Evolutionary conservation across 2,113 vertebrate species (phyloP).

Genomic region (Sus scrofa): DNA sequence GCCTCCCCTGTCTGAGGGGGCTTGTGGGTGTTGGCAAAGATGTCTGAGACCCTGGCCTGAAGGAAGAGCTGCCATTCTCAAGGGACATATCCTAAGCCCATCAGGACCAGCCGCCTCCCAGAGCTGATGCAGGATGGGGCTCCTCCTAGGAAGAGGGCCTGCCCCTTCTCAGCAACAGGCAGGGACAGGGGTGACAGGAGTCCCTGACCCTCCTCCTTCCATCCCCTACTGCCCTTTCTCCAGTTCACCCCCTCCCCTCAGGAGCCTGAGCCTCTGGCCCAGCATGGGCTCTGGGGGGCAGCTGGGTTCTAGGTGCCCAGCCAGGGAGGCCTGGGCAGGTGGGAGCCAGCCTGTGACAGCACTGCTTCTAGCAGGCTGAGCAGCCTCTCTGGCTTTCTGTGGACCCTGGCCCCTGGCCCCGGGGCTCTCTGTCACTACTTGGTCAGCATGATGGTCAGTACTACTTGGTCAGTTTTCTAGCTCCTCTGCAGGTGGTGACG

Average conservation of each 20-base stretch:
- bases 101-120: background rate
- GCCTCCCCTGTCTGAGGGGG: background rate
- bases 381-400: background rate
- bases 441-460: slow-evolving; percentile 49
- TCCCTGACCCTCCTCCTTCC: background rate
- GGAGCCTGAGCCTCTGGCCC: background rate
- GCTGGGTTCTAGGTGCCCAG: background rate
- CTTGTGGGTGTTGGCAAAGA: background rate
- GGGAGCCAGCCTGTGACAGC: background rate
- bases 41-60: background rate
- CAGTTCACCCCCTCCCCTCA: background rate
- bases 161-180: background rate
- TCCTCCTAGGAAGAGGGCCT: no score
- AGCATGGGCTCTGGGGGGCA: background rate
- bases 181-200: background rate
- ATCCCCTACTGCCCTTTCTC: background rate
- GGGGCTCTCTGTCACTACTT: background rate
- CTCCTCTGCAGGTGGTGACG: background rate
- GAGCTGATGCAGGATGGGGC: background rate
- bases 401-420: background rate
- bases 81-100: background rate
- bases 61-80: background rate
- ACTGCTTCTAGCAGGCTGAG: background rate
- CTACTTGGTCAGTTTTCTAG: slow-evolving; percentile 38
- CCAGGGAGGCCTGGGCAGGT: background rate